Evolutionary conservation across 2,113 vertebrate species (phyloP).

Genomic region (Ailurus styani): DNA sequence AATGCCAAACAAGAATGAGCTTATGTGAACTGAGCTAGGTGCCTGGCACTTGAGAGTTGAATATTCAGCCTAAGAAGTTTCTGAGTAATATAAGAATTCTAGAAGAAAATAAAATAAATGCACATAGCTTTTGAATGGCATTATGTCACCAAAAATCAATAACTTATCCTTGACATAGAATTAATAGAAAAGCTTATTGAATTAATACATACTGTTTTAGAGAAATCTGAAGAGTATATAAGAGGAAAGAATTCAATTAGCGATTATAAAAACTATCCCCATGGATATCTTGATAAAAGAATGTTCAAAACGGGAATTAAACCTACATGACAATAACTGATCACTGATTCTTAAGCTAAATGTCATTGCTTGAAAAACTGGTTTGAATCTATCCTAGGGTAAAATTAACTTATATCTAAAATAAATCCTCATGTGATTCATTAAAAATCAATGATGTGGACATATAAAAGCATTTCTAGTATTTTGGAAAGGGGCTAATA

Average conservation of each 20-base stretch:
- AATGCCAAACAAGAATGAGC: not conserved
- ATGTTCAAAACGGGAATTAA: not conserved
- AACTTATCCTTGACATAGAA: not conserved
- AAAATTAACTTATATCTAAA: not conserved
- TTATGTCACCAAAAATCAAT: not conserved
- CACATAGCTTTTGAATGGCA: not conserved
- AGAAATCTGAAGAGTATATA: not conserved
- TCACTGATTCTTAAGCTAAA: not conserved
- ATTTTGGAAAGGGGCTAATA: not conserved
- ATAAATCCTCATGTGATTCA: not conserved
- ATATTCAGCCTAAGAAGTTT: not conserved
- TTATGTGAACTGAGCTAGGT: not conserved
- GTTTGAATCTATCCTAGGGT: not conserved
- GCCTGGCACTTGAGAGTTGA: not conserved
- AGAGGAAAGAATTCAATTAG: not conserved
- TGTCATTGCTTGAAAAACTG: not conserved
- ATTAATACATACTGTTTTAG: not conserved
- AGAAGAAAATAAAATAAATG: not conserved
- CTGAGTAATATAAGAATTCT: not conserved
- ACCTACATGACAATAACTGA: not conserved
- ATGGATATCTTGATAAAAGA: not conserved
- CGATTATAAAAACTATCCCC: not conserved
- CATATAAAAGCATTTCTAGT: not conserved
- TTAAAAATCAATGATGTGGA: not conserved
- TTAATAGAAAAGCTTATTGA: not conserved